These are phyloP conservation scores for Bergia sp. DNA, from an alignment of 92 coral and sea anemone genomes.

Conservation along the genomic window DNA sequence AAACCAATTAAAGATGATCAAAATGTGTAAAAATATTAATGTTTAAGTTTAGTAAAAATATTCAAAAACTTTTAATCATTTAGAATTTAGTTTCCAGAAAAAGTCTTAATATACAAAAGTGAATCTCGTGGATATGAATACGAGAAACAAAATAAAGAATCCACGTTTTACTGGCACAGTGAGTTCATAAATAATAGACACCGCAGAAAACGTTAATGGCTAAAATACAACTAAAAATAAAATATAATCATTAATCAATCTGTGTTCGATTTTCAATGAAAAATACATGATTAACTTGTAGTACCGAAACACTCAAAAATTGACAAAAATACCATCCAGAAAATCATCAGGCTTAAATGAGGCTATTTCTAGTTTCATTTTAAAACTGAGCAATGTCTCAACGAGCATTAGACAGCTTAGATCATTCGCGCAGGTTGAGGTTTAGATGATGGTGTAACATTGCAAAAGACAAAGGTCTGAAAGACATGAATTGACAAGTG, in stretches of 20 bases:
- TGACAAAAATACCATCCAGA: background rate
- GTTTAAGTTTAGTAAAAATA: too few relatives aligned
- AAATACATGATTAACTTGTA: too few relatives aligned
- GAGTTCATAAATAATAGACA: too few relatives aligned
- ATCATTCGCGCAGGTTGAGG: constrained; percentile 11
- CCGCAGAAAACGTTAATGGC: too few relatives aligned
- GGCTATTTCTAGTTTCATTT: background rate
- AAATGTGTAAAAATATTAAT: too few relatives aligned
- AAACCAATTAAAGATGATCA: too few relatives aligned
- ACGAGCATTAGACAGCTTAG: background rate
- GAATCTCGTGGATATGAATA: background rate
- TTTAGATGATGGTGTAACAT: background rate
- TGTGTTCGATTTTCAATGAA: background rate
- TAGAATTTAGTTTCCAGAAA: background rate
- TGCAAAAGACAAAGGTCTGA: background rate
- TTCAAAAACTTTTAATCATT: too few relatives aligned
- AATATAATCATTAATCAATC: too few relatives aligned
- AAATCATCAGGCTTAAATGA: background rate
- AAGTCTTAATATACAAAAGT: too few relatives aligned
- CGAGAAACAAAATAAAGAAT: too few relatives aligned
- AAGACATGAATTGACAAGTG: background rate
- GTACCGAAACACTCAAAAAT: background rate
- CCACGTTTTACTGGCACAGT: background rate
- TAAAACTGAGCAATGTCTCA: background rate
- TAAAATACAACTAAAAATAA: background rate